Base-by-base conservation (phyloP, 2,113 vertebrate genomes). In the Xenopus laevis region DNA sequence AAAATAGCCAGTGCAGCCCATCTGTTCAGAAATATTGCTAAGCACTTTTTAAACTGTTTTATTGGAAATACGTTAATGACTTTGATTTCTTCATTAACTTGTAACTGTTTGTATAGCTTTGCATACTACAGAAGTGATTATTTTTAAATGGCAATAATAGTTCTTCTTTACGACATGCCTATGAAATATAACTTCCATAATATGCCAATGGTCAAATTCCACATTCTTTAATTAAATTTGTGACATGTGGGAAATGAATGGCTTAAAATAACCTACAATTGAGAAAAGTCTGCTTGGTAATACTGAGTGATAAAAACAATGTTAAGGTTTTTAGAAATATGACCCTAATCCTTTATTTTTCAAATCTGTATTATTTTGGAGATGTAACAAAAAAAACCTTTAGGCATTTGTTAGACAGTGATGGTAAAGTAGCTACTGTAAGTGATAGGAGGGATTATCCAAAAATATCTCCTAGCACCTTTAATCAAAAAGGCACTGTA, bases 11-110 rank as follows among this genome's bases (percentile, higher is more conserved):
- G 67, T 45, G 74, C 47, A 64, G 57, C 59, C 74, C 66, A 77
- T 77, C 67, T 77, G 74, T 77, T 77, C 67, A 64, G 66, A 70
- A 77, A 77, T 70, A 53, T 57, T 70, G 18, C 74, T 70, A 64
- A 70, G 63, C 53, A 53, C 59, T 40, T 52, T 63, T 64, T 64
- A 77, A 77, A 70, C 74, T 46, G 47, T 45, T 77, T 44, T 53
- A 69, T 64, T 76, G 74, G 66, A 76, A 68, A 76, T 55, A 21
- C 8, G 20, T 64, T 69, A 64, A 70, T 76, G 47, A 40, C 27
- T 30, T 65, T 53, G 23, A 69, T 75, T 53, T 62, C 46, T 69
- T 69, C 58, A 69, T 69, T 77, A 77, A 18, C 46, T 20, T 21
- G 27, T 21, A 44, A 60, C 47, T 45, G 30, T 27, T 40, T 57